A percentile compares a stretch with the other conserved stretches of the same genome.
phyloP scores from a whole-genome alignment of 2,113 vertebrate genomes.

The Sphaerodactylus townsendi region DNA sequence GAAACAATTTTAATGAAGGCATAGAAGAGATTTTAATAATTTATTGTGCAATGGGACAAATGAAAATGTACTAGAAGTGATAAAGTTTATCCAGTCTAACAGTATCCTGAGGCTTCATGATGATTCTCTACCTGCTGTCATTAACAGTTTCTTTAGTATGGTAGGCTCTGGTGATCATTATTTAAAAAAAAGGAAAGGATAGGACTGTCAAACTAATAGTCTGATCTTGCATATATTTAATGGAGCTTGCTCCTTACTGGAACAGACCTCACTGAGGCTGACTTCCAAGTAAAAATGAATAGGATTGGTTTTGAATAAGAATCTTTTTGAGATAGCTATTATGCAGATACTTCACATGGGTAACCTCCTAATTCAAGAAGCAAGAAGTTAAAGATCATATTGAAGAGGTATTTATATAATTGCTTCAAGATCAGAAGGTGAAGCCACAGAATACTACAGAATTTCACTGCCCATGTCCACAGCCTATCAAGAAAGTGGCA shows the following conservation, averaged over 20 bases:
- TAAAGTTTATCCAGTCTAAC: constrained; percentile 41
- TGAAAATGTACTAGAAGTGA: constrained; percentile 52
- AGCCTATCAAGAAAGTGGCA: no score
- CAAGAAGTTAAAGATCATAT: background rate
- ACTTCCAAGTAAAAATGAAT: background rate
- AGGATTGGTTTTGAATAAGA: background rate
- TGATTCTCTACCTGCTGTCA: background rate
- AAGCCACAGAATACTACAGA: background rate
- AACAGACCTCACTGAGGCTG: background rate
- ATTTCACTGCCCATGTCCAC: no score
- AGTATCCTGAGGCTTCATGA: constrained; percentile 8
- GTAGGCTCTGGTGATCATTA: background rate
- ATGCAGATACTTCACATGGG: background rate
- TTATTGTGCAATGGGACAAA: constrained; percentile 46
- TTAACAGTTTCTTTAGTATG: background rate
- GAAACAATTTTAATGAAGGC: constrained; percentile 61
- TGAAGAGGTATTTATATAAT: background rate
- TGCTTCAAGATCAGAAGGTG: background rate
- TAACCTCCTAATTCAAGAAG: background rate
- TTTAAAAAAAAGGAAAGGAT: background rate
- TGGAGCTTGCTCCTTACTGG: background rate
- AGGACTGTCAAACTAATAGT: background rate
- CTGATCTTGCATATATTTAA: background rate
- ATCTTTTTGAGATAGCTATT: background rate
- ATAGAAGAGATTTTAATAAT: constrained; percentile 56